These are phyloP conservation scores for Mesodorylaimus sp. DNA, from an alignment of 2,888 invertebrate species.

Conservation along the genomic window DNA sequence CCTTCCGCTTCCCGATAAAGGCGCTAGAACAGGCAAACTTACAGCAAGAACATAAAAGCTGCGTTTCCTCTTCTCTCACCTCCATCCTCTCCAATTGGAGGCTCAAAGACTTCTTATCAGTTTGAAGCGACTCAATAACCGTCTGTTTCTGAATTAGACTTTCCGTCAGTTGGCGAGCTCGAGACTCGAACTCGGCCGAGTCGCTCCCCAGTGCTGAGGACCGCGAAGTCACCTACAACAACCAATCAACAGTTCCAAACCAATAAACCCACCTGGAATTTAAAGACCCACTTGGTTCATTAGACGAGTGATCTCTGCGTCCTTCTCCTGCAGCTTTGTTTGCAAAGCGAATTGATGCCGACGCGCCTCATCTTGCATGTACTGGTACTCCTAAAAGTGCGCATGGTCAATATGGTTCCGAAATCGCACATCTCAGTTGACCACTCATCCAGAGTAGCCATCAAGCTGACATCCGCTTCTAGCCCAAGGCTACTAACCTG, in stretches of 20 bases:
- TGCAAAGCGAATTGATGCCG: slow-evolving; percentile 38
- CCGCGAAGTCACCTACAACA: background rate
- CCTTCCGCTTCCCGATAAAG: slow-evolving; percentile 44
- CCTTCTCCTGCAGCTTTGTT: slow-evolving; percentile 39
- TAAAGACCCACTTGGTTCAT: slow-evolving; percentile 36
- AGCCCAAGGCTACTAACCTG: slow-evolving; percentile 4
- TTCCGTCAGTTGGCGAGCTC: slow-evolving; percentile 47
- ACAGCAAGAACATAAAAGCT: background rate
- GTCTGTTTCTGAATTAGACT: slow-evolving; percentile 67
- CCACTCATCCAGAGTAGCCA: background rate
- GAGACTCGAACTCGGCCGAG: slow-evolving; percentile 36
- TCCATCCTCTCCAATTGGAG: slow-evolving; percentile 55
- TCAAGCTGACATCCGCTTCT: background rate
- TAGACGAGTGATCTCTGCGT: slow-evolving; percentile 42
- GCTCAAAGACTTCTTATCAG: slow-evolving; percentile 63
- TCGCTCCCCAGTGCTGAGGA: slow-evolving; percentile 13
- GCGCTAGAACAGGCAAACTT: slow-evolving; percentile 33
- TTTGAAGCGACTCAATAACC: slow-evolving; percentile 57
- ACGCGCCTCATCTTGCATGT: slow-evolving; percentile 40
- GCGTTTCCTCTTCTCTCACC: slow-evolving; percentile 2
- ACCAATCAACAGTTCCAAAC: background rate
- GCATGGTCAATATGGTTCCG: too few relatives aligned
- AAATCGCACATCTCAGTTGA: background rate
- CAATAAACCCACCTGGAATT: background rate
- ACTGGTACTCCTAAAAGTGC: slow-evolving; percentile 39